Conservation (phyloP, 2,797 vertebrate genomes). For the Eulemur mongoz region DNA sequence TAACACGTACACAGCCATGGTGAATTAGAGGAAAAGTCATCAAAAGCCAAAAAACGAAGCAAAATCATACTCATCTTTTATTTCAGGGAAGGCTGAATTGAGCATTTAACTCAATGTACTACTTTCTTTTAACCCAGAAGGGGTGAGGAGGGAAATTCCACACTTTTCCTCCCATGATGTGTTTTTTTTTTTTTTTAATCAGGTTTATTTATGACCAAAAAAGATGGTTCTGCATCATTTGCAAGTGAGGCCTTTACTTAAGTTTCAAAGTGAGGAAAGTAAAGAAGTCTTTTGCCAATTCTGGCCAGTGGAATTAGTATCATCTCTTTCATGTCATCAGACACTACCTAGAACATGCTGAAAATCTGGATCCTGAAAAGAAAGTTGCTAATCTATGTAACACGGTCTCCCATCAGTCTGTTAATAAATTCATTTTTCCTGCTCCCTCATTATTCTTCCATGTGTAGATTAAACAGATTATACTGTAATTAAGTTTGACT, state of each 20-base stretch:
- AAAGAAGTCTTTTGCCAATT: neutral
- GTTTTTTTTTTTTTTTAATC: neutral
- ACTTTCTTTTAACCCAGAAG: neutral
- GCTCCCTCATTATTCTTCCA: conserved; percentile 33
- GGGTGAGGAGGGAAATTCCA: neutral
- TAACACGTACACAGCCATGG: neutral
- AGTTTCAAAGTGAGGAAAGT: conserved; percentile 37
- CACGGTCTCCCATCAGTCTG: conserved; percentile 15
- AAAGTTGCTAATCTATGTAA: neutral
- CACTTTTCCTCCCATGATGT: neutral
- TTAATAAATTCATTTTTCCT: conserved; percentile 64
- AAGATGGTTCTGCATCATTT: neutral
- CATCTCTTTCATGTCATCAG: neutral
- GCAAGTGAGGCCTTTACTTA: neutral
- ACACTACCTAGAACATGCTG: neutral
- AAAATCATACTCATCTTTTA: neutral
- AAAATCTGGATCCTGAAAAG: neutral
- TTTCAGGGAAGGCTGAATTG: neutral
- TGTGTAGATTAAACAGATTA: conserved; percentile 73
- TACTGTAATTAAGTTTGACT: conserved; percentile 70
- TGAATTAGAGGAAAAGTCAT: neutral
- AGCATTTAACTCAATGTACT: neutral
- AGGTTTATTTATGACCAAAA: conserved; percentile 24
- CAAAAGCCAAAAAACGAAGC: conserved; percentile 7
- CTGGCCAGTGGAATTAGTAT: neutral